phyloP scores from a whole-genome alignment of 1,140 invertebrate species.

The Lucilia cuprina region DNA sequence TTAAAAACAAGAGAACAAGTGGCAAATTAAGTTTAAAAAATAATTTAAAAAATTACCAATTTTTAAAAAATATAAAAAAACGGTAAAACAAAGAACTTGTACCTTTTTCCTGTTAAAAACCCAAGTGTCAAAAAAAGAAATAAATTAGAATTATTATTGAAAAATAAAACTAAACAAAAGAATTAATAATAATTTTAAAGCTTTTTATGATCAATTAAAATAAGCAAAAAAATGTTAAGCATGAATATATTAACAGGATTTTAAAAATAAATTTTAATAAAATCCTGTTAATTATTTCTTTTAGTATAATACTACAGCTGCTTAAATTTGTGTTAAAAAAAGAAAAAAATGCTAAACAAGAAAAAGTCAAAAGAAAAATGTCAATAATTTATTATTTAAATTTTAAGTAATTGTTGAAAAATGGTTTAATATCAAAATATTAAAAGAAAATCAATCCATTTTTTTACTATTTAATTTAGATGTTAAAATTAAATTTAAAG shows the following conservation, averaged over 20 bases:
- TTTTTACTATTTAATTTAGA: background rate
- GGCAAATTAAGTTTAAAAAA: constrained; percentile 26
- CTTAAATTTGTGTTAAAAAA: background rate
- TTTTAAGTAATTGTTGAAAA: background rate
- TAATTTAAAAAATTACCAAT: background rate
- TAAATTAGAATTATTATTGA: background rate
- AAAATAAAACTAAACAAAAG: background rate
- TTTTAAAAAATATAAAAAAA: constrained; percentile 7
- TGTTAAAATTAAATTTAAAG: background rate
- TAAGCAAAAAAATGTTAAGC: background rate
- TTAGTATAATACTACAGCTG: no score
- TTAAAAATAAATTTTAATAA: background rate
- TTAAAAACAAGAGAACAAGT: background rate
- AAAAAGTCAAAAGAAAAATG: background rate
- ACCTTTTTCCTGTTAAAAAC: constrained; percentile 30
- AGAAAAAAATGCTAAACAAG: background rate
- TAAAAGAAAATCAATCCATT: background rate
- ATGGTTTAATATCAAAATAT: background rate
- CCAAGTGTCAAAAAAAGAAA: constrained; percentile 19
- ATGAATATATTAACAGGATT: background rate
- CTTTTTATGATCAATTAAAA: background rate
- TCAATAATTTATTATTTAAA: background rate
- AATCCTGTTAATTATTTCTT: no score
- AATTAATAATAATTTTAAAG: background rate
- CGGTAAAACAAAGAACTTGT: constrained; percentile 19